A percentile compares a stretch with the other conserved stretches of the same genome.
phyloP scores from a whole-genome alignment of 2,113 vertebrate genomes.

The human region GRCh38 chr3:149562501-149563000 shows the following conservation, averaged over 20 bases:
- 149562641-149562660: background rate
- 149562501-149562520: background rate
- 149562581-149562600: background rate
- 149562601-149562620: no score
- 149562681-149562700: background rate
- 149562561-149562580: background rate
- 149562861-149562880: background rate
- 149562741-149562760: slow-evolving; percentile 16
- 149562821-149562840: slow-evolving; percentile 69
- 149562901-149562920: background rate
- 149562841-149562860: slow-evolving; percentile 59
- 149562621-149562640: no score
- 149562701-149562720: background rate
- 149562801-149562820: slow-evolving; percentile 55
- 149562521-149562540: background rate
- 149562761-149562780: background rate
- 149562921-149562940: background rate
- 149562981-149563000: background rate
- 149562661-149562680: background rate
- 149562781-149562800: slow-evolving; percentile 67
- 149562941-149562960: background rate
- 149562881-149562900: background rate
- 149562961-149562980: background rate
- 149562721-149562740: background rate
- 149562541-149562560: slow-evolving; percentile 27